Percentiles rank a stretch among this genome's conserved stretches.
Conservation (phyloP, 2,888 invertebrate genomes). For the Molanna angustata region DNA sequence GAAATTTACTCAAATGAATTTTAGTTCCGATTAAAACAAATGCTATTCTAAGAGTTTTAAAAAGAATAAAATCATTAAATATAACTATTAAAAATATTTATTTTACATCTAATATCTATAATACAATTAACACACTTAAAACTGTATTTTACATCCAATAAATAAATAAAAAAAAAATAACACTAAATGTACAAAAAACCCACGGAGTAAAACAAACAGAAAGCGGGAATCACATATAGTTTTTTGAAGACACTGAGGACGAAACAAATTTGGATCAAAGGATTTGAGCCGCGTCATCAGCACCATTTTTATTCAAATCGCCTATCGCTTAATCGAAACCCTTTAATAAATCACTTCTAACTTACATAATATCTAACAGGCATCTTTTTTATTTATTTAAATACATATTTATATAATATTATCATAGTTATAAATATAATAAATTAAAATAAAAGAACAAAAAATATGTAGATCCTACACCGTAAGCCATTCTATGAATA, state of each 20-base stretch:
- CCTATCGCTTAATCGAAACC: background rate
- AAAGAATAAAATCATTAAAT: no score
- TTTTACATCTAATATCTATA: no score
- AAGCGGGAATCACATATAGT: slow-evolving; percentile 3
- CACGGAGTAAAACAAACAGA: slow-evolving; percentile 3
- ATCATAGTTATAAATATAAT: background rate
- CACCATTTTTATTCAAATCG: slow-evolving; percentile 3
- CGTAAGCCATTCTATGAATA: slow-evolving; percentile 25
- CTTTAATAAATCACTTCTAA: slow-evolving; percentile 18
- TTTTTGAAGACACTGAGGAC: slow-evolving; percentile 2
- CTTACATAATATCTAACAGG: slow-evolving; percentile 29
- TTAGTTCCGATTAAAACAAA: no score
- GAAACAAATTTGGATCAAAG: background rate
- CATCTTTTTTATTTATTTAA: slow-evolving; percentile 19
- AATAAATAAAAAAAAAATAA: no score
- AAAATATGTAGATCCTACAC: no score
- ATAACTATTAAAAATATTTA: no score
- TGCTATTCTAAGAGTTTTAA: no score
- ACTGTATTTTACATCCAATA: no score
- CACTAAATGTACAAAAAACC: no score
- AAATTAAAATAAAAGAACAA: slow-evolving; percentile 16
- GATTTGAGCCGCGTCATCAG: background rate
- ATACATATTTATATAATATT: slow-evolving; percentile 7
- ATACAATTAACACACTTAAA: no score
- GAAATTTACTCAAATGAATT: no score